Evolutionary conservation across 2,888 invertebrate genomes (phyloP).

Genomic region (Ernsta delagoae): DNA sequence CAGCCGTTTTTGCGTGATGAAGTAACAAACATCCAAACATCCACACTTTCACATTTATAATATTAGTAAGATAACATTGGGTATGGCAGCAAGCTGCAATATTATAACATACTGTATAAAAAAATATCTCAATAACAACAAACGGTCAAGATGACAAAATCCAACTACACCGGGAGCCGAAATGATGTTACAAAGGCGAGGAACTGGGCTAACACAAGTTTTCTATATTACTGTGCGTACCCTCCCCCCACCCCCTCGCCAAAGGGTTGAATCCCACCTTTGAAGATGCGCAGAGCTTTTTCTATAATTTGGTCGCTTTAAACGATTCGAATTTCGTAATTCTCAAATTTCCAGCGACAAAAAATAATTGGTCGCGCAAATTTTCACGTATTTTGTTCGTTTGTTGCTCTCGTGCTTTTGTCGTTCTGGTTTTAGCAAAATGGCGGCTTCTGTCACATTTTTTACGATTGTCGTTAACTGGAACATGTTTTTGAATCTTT

Average conservation of each 20-base stretch:
- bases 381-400: constrained; percentile 66
- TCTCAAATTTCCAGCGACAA: constrained; percentile 79
- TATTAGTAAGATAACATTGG: no score
- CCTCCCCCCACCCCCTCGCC: constrained; percentile 50
- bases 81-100: no score
- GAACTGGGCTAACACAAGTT: constrained; percentile 85
- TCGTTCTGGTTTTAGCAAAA: constrained; percentile 44
- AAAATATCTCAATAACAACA: not conserved
- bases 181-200: constrained; percentile 85
- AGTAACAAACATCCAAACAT: no score
- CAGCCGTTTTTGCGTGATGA: no score
- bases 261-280: constrained; percentile 82
- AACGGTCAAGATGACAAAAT: constrained; percentile 49
- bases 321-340: constrained; percentile 84
- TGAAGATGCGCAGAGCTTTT: constrained; percentile 83
- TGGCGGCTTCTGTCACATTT: constrained; percentile 2
- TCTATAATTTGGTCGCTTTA: constrained; percentile 81
- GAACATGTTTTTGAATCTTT: not conserved
- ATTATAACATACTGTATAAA: not conserved
- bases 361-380: constrained; percentile 81
- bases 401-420: constrained; percentile 53
- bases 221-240: constrained; percentile 83
- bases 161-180: constrained; percentile 70
- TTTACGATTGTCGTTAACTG: constrained; percentile 10
- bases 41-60: no score